Base-by-base conservation (phyloP, 2,888 invertebrate genomes). In the Helleia helle region DNA sequence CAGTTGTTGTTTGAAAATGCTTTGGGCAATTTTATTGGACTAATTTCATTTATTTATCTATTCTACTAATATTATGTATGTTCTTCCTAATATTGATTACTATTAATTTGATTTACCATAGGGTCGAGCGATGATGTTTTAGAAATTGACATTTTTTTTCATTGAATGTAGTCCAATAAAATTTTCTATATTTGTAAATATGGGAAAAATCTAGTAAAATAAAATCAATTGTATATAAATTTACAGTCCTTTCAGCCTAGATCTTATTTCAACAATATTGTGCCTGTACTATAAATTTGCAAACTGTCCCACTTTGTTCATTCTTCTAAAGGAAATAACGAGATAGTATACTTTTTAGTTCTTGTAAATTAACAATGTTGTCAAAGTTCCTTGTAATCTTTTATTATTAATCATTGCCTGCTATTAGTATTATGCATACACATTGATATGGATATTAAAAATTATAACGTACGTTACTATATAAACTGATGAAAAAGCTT, bases 161-260 rank as follows among this genome's bases (percentile, higher is more conserved):
- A 12, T 22, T 8, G 6, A 7, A 22, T 31, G 15, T 31, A 26
- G 39, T 40, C 39, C 39, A 31, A 26, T 31, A 42, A 25, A 31
- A 42, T 34, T 30, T 40, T 31, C 27, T 49, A 41, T 49, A 38
- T 43, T 37, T 49, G 49, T 49, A 48, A 47, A 49, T 49, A 49
- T 40, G 45, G 47, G 45, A 41, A 18, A 29, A 8, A 25, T 38
- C 17, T 37, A 37, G 29, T 43, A 31, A 34, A 11, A 13, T 29
- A 38, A 36, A 36, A 9, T 39, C 27, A 38, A 40, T 31, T 48
- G 43, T 49, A 44, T 31, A 47, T 49, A 47, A 45, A 47, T 40
- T 46, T 36, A 44, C 44, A 40, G 22, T 31, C 14, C 25, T 30
- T 31, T 11, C 30, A 40, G 36, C n/a, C n/a, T 34, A 34, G 18